These are phyloP conservation scores for Forbesichthys papilliferus DNA, from an alignment of 2,113 vertebrate genomes.

Conservation along the genomic window DNA sequence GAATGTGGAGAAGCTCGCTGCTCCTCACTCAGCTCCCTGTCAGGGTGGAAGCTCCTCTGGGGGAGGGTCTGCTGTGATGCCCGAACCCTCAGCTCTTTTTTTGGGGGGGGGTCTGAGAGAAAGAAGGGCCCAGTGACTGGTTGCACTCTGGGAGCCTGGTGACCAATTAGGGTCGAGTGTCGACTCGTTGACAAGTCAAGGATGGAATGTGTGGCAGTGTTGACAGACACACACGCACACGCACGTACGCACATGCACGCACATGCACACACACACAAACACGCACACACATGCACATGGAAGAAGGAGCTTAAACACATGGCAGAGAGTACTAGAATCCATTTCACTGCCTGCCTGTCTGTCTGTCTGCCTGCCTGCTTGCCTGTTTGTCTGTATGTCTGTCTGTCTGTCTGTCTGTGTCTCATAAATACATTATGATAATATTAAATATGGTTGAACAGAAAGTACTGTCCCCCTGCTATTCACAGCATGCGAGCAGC, in stretches of 20 bases:
- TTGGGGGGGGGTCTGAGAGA: constrained; percentile 8
- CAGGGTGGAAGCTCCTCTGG: constrained; percentile 28
- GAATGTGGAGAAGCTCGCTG: constrained; percentile 42
- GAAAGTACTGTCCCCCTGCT: too few relatives aligned
- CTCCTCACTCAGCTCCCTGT: constrained; percentile 26
- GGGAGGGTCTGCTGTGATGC: constrained; percentile 24
- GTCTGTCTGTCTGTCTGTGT: background rate
- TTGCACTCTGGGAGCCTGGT: constrained; percentile 53
- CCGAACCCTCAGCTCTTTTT: constrained; percentile 39
- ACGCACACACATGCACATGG: constrained; percentile 38
- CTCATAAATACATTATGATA: too few relatives aligned
- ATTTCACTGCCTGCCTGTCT: background rate
- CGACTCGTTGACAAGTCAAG: constrained; percentile 71
- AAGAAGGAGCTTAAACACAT: constrained; percentile 65
- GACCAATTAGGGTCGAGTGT: constrained; percentile 76
- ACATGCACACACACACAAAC: constrained; percentile 50
- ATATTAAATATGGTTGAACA: too few relatives aligned
- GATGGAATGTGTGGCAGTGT: constrained; percentile 61
- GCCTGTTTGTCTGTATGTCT: background rate
- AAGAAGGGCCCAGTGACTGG: constrained; percentile 56
- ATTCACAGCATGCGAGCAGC: too few relatives aligned
- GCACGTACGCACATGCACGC: constrained; percentile 26
- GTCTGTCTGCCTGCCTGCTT: background rate
- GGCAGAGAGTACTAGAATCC: constrained; percentile 47
- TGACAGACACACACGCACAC: constrained; percentile 51